phyloP scores from a whole-genome alignment of 2,888 invertebrate genomes.

The Nomada ruficornis region DNA sequence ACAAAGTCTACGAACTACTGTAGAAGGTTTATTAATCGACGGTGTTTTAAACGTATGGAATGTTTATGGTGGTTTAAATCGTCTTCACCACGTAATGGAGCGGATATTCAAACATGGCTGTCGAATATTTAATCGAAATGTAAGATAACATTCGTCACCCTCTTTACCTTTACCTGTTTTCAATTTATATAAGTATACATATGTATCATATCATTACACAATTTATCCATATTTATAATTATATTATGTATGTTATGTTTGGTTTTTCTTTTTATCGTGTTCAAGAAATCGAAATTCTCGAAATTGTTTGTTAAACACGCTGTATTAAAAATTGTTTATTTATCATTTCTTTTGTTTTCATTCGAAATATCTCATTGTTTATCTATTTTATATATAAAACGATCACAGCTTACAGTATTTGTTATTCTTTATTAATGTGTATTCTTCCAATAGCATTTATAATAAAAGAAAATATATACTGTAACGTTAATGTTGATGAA shows the following conservation, averaged over 20 bases:
- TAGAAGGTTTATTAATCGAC: constrained; percentile 86
- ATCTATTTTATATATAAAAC: not conserved
- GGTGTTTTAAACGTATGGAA: constrained; percentile 87
- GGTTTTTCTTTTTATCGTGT: not conserved
- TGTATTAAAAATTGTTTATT: not conserved
- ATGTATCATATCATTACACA: not conserved
- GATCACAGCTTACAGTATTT: not conserved
- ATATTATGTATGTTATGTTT: constrained; percentile 5
- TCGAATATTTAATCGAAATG: constrained; percentile 82
- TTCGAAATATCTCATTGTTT: constrained; percentile 7
- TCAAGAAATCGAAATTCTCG: not conserved
- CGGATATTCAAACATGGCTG: constrained; percentile 87
- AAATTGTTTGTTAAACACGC: not conserved
- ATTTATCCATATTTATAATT: constrained; percentile 1
- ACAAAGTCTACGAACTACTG: constrained; percentile 85
- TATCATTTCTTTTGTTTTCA: constrained; percentile 17
- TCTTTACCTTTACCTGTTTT: constrained; percentile 3
- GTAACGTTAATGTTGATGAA: constrained; percentile 6
- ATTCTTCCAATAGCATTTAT: not conserved
- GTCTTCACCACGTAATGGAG: constrained; percentile 86
- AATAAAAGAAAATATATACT: not conserved
- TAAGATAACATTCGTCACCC: constrained; percentile 69
- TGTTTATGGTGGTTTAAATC: constrained; percentile 86
- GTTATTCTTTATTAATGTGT: constrained; percentile 3
- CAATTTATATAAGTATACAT: not conserved